Evolutionary conservation across 1,140 invertebrate species (phyloP), one percentile per base, ranked within the genome.

Genomic region (Eumeta japonica): DNA sequence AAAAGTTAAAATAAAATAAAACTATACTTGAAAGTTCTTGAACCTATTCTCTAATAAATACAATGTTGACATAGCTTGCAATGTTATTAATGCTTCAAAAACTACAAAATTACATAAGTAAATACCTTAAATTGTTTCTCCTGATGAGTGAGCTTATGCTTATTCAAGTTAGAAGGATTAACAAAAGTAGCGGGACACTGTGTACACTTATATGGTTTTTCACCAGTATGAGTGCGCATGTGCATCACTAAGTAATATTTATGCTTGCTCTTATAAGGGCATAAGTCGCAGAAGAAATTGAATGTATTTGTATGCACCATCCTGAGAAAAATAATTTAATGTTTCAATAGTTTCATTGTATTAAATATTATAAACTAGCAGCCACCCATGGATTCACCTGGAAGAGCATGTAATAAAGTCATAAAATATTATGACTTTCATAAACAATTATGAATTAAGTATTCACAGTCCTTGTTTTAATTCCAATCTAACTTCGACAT

Each of bases 181-280:
- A 74, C 70, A 19, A 74, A 74, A 9, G 64, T 71, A 5, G 70
- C 60, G 0, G 58, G 55, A 20, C 70, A 74, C 28, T 61, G 49
- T 0, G 48, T 14, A 10, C 70, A 74, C 35, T 62, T 62, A 45
- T 74, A 71, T 0, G 70, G 66, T 40, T 74, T 74, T 46, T 74
- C 68, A 0, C 68, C 68, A 0, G 70, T 74, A 35, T 74, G 70
- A 0, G 70, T 74, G 3, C 70, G 52, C 70, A 74, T 74, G 37
- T 74, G 70, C 70, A 71, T 67, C 43, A 74, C 70, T 30, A 74
- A 42, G 45, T 74, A 74, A 39, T 74, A 71, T 43, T 74, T 74
- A 39, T 74, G 58, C 47, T 74, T 74, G 47, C 62, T 64, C 31
- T 63, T 71, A 50, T 74, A 74, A 0, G 66, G 66, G 29, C 70